Evolutionary conservation across 64 coral and sea anemone species (phyloP), one percentile per base, ranked within the genome.

Genomic region (Exaiptasia diaphana): DNA sequence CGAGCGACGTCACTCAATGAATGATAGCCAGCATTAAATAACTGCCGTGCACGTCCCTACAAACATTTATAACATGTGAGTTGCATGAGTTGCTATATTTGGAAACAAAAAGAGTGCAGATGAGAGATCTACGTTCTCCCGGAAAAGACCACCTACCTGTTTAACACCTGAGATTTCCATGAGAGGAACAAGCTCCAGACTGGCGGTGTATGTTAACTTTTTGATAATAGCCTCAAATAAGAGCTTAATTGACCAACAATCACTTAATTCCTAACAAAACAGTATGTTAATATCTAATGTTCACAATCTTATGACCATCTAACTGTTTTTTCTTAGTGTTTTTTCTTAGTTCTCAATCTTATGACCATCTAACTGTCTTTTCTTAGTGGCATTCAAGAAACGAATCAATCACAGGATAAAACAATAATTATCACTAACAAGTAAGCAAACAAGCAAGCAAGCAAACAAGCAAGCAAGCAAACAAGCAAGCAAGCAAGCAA

Each of bases 111-210:
- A 5, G 13, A 40, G 6, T 5, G 32, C 28, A 29, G 0, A 37
- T 11, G 15, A 52, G 18, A 14, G 13, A 43, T 24, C 1, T 26
- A 70, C 21, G 3, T n/a, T n/a, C n/a, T n/a, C n/a, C n/a, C n/a
- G n/a, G n/a, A n/a, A n/a, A n/a, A n/a, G n/a, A n/a, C n/a, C n/a
- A n/a, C n/a, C 5, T 20, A 90, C 93, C 87, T 90, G 82, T 69
- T 97, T 97, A 26, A 97, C 88, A 49, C 93, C 93, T 33, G 93
- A 53, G 11, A 97, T 80, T 37, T 91, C 87, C 88, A 97, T 78
- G 1, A 97, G 76, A 3, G 93, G 94, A 34, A 92, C 82, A 27
- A 97, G 89, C 58, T 97, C 94, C 53, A 97, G 50, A 52, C 67
- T 87, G 15, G 89, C 85, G 20, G 94, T 97, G 80, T 81, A 97